These are phyloP conservation scores for Encarsia formosa DNA, from an alignment of 2,888 invertebrate genomes.

Conservation along the genomic window DNA sequence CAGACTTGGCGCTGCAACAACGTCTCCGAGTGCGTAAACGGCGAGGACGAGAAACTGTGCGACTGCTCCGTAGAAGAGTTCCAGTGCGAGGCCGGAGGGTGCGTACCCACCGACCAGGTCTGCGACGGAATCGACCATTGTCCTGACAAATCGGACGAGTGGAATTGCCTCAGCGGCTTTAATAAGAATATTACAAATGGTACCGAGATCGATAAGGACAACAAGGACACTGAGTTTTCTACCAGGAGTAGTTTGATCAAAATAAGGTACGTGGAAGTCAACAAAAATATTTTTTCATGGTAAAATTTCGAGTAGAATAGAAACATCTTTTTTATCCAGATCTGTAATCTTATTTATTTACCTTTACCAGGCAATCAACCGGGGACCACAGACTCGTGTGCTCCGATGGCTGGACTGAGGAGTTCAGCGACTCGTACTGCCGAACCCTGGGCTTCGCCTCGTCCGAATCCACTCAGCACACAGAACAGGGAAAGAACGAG, in stretches of 20 bases:
- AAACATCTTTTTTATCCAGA: too few relatives aligned
- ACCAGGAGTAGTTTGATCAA: constrained; percentile 11
- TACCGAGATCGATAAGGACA: constrained; percentile 16
- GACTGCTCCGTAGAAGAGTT: constrained; percentile 57
- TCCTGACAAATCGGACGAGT: constrained; percentile 62
- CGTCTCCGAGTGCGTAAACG: constrained; percentile 55
- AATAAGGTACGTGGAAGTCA: constrained; percentile 15
- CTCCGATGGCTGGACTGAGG: constrained; percentile 55
- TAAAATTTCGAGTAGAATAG: too few relatives aligned
- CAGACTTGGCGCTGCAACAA: constrained; percentile 60
- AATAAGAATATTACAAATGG: constrained; percentile 10
- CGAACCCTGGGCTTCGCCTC: constrained; percentile 55
- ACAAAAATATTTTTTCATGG: not conserved
- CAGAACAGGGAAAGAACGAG: constrained; percentile 50
- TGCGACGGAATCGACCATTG: constrained; percentile 63
- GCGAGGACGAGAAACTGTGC: constrained; percentile 60
- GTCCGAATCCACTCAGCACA: constrained; percentile 50
- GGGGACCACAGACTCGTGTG: constrained; percentile 53
- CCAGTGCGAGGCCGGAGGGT: constrained; percentile 60
- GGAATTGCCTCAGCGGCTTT: constrained; percentile 53
- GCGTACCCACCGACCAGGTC: constrained; percentile 52
- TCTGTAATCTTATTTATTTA: too few relatives aligned
- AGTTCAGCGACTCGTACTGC: constrained; percentile 57
- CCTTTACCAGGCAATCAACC: constrained; percentile 40
- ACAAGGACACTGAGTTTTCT: constrained; percentile 20